phyloP scores from a whole-genome alignment of 1,140 invertebrate genomes.

The Belonocnema kinseyi region DNA sequence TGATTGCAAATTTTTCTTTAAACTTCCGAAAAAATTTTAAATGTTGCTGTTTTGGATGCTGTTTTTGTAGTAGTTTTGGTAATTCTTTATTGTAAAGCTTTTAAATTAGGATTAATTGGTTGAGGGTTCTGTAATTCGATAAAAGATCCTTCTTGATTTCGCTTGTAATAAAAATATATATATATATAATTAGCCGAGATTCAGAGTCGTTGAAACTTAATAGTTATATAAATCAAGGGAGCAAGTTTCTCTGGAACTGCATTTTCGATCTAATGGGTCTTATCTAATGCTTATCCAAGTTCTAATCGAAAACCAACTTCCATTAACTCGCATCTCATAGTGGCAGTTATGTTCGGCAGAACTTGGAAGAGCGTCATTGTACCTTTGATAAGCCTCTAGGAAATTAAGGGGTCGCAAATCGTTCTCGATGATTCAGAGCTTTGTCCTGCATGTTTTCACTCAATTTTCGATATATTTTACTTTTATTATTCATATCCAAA shows the following conservation, averaged over 20 bases:
- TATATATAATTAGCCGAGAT: neutral
- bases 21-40: too few relatives aligned
- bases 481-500: neutral
- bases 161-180: neutral
- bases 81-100: too few relatives aligned
- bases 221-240: slow-evolving; percentile 15
- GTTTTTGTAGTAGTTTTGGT: too few relatives aligned
- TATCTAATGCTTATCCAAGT: slow-evolving; percentile 23
- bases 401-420: slow-evolving; percentile 34
- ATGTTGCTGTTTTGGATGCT: too few relatives aligned
- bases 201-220: neutral
- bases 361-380: slow-evolving; percentile 34
- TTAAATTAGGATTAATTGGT: too few relatives aligned
- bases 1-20: neutral
- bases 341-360: slow-evolving; percentile 21
- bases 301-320: slow-evolving; percentile 32
- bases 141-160: neutral
- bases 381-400: slow-evolving; percentile 32
- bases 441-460: slow-evolving; percentile 21
- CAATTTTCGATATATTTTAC: slow-evolving; percentile 1
- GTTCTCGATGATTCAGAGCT: slow-evolving; percentile 37
- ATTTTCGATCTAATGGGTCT: slow-evolving; percentile 28
- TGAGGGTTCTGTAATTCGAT: too few relatives aligned
- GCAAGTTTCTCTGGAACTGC: slow-evolving; percentile 10
- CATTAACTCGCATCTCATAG: slow-evolving; percentile 40